Evolutionary conservation across 2,888 invertebrate species (phyloP).

Genomic region (Plusia festucae): DNA sequence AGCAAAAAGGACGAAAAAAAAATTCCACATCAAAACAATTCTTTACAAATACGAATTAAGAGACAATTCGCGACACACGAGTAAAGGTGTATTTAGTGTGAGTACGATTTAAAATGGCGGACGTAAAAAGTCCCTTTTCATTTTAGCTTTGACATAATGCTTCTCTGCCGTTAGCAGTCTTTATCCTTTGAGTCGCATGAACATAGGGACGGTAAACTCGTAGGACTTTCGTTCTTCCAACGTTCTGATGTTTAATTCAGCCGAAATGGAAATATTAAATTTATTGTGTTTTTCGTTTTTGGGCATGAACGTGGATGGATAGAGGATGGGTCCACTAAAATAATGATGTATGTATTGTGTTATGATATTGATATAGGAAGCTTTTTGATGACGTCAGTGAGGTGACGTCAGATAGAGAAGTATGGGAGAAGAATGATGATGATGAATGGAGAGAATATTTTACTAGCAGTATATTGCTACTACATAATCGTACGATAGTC

Average conservation of each 20-base stretch:
- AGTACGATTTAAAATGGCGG: slow-evolving; percentile 63
- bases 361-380: too few relatives aligned
- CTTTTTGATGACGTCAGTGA: too few relatives aligned
- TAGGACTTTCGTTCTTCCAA: slow-evolving; percentile 1
- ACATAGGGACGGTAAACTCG: slow-evolving; percentile 45
- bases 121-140: slow-evolving; percentile 62
- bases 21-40: not conserved
- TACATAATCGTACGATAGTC: too few relatives aligned
- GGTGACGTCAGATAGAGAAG: too few relatives aligned
- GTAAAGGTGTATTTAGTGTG: slow-evolving; percentile 51
- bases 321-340: too few relatives aligned
- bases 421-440: too few relatives aligned
- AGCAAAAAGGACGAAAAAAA: not conserved
- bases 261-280: not conserved
- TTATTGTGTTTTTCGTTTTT: not conserved
- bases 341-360: too few relatives aligned
- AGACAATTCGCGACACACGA: slow-evolving; percentile 43
- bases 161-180: slow-evolving; percentile 60
- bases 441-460: too few relatives aligned
- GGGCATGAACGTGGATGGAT: too few relatives aligned
- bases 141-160: slow-evolving; percentile 69
- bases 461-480: too few relatives aligned
- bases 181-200: slow-evolving; percentile 56
- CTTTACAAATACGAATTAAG: slow-evolving; percentile 31
- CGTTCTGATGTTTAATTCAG: not conserved